Percentiles rank a stretch among this genome's conserved stretches.
Conservation (phyloP, 2,888 invertebrate species). For the Mongoloraphidia duomilia region DNA sequence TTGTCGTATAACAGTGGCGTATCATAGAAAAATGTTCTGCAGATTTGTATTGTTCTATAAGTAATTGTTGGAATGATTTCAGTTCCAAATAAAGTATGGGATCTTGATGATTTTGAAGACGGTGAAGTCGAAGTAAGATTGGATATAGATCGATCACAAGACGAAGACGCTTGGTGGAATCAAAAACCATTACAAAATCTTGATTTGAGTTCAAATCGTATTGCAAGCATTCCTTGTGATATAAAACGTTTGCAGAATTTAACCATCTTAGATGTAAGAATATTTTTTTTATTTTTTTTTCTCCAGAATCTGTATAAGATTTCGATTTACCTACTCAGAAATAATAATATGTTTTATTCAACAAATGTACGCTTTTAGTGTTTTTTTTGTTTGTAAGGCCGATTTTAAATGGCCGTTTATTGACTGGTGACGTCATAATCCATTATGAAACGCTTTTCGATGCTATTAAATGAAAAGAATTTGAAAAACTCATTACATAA, state of each 20-base stretch:
- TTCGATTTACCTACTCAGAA: no score
- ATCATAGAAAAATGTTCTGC: no score
- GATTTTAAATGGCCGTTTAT: no score
- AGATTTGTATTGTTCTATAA: no score
- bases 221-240: conserved; percentile 46
- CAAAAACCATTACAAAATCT: conserved; percentile 60
- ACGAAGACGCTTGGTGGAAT: conserved; percentile 69
- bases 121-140: conserved; percentile 42
- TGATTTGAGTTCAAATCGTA: conserved; percentile 61
- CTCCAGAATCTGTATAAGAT: background rate
- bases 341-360: no score
- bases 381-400: no score
- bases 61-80: conserved; percentile 12
- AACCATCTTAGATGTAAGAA: conserved; percentile 50
- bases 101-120: conserved; percentile 51
- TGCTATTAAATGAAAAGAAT: no score
- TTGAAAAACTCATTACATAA: no score
- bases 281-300: conserved; percentile 5
- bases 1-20: no score
- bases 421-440: no score
- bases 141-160: conserved; percentile 40
- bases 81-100: conserved; percentile 64
- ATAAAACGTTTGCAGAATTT: conserved; percentile 52
- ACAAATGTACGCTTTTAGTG: no score
- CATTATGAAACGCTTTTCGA: no score